Evolutionary conservation across 2,888 invertebrate species (phyloP), one percentile per base, ranked within the genome.

Genomic region (Papilio gigon): DNA sequence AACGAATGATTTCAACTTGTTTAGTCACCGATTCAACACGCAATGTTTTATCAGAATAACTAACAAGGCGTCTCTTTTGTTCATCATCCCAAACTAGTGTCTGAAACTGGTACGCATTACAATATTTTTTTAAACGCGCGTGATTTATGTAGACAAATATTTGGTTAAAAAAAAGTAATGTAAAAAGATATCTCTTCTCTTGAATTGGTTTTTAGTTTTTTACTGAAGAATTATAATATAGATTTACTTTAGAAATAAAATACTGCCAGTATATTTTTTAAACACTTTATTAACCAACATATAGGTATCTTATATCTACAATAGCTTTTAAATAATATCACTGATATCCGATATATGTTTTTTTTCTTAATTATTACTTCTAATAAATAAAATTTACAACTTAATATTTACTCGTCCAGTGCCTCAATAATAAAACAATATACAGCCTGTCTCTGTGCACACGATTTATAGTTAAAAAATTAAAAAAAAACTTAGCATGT

Each of bases 261-360:
- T n/a, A n/a, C n/a, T n/a, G n/a, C n/a, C n/a, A n/a, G n/a, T n/a
- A n/a, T n/a, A n/a, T n/a, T 74, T 72, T 75, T 77, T 72, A 78
- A 78, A 81, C 78, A 74, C 71, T 86, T 84, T 88, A 87, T 84
- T 84, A 78, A 76, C 77, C 81, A 88, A 85, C 82, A 85, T 53
- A 27, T 30, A 25, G 25, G 9, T 30, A 86, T 82, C 83, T 78
- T 82, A 79, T 78, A 77, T 79, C 70, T 79, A 81, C 40, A 69
- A 72, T 50, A 47, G 64, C 71, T 73, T 65, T 70, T 53, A 72
- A 72, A 73, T 67, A 89, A 82, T 90, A 90, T 90, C 89, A 90
- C 89, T 87, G 79, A 80, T 82, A 81, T 90, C 90, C 89, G 88
- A 89, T 89, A 89, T 87, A 88, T 44, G 44, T 11, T 76, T 83